Evolutionary conservation across 2,113 vertebrate genomes (phyloP), one percentile per base, ranked within the genome.

Genomic region (Verasper variegatus): DNA sequence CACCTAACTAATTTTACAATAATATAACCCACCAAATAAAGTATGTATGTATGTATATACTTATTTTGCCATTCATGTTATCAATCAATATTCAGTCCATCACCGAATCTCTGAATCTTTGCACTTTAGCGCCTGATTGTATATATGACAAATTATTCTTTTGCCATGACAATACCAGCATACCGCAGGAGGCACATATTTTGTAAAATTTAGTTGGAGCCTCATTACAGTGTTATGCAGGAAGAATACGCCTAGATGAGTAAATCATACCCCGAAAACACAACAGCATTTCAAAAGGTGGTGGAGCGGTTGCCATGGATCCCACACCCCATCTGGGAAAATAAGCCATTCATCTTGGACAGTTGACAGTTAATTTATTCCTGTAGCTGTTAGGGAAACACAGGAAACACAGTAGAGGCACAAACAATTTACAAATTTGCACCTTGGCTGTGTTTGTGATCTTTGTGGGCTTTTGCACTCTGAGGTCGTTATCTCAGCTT

Each of bases 241-340:
- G 15, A 49, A 52, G 17, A 49, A 2, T 0, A 49, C 71, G 71
- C 37, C 66, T 58, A 59, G 27, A 81, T 10, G 52, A 80, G 73
- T 68, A 68, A 82, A 62, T 76, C 68, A 64, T 49, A 78, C 26
- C 58, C 45, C 2, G 67, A 80, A 82, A 87, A 72, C 54, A 80
- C 64, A 68, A 57, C 74, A 21, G 60, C 64, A 59, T 45, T 67
- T 73, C 51, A 55, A 76, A 80, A 72, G 51, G 64, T 67, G 73
- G 63, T 42, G 11, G 7, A 67, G 62, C 68, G 18, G 84, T 90
- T 88, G 84, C 82, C 74, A 87, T 87, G 88, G 84, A 83, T 86
- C 63, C 78, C 78, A 78, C 61, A 70, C 14, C 80, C 68, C 81
- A 74, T 82, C 80, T 82, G 82, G 58, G 66, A 55, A 61, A 67